Conservation (phyloP, 2,888 invertebrate genomes). For the Poecilus cupreus region DNA sequence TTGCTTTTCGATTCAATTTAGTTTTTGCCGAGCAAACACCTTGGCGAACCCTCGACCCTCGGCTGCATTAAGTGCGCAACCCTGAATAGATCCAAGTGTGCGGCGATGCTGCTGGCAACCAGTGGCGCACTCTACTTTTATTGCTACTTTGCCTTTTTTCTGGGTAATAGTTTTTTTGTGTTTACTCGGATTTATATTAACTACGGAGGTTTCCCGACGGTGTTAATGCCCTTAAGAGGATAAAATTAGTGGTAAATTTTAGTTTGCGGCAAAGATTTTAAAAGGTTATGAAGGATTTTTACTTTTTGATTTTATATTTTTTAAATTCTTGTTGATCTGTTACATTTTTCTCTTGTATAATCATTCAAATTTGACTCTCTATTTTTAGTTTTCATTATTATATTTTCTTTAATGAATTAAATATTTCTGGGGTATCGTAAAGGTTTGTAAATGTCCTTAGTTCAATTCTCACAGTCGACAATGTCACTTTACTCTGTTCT, state of each 20-base stretch:
- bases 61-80: slow-evolving; percentile 29
- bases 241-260: slow-evolving; percentile 16
- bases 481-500: too few relatives aligned
- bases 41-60: not conserved
- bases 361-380: too few relatives aligned
- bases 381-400: too few relatives aligned
- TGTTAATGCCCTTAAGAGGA: slow-evolving; percentile 14
- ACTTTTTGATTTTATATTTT: too few relatives aligned
- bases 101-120: slow-evolving; percentile 14
- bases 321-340: too few relatives aligned
- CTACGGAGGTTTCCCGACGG: not conserved
- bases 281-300: not conserved
- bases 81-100: slow-evolving; percentile 19
- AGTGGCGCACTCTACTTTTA: slow-evolving; percentile 42
- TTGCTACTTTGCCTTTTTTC: slow-evolving; percentile 17
- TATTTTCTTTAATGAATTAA: too few relatives aligned
- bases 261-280: not conserved
- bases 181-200: slow-evolving; percentile 30
- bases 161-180: slow-evolving; percentile 36
- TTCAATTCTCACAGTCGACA: too few relatives aligned
- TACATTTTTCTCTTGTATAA: too few relatives aligned
- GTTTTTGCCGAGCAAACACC: slow-evolving; percentile 43
- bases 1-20: slow-evolving; percentile 43
- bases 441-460: too few relatives aligned
- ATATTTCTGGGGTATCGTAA: too few relatives aligned